Evolutionary conservation across 92 coral and sea anemone genomes (phyloP).

Genomic region (Umimayanthus chanpuru): DNA sequence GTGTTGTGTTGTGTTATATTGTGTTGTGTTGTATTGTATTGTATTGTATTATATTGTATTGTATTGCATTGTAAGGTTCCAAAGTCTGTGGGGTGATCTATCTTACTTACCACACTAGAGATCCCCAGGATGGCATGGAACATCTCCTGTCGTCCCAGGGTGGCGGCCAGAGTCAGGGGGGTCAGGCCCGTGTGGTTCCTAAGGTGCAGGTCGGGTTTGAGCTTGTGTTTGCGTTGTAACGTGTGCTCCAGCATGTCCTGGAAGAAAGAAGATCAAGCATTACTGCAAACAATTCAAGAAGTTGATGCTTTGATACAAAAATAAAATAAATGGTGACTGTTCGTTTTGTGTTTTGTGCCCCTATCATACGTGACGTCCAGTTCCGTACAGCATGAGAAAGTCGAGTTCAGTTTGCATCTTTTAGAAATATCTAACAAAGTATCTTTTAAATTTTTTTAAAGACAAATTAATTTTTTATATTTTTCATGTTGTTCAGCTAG

Average conservation of each 20-base stretch:
- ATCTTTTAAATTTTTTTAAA: too few species aligned
- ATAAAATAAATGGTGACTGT: background rate
- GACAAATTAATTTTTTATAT: too few species aligned
- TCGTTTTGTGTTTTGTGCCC: too few species aligned
- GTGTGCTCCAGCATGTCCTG: slow-evolving; percentile 82
- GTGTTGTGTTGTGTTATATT: background rate
- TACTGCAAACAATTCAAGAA: background rate
- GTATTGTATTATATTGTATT: background rate
- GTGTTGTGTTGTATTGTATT: background rate
- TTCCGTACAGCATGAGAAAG: too few species aligned
- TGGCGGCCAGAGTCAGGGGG: slow-evolving; percentile 83
- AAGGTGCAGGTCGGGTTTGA: slow-evolving; percentile 55
- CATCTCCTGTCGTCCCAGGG: slow-evolving; percentile 76
- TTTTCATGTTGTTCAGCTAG: too few species aligned
- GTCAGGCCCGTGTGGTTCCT: slow-evolving; percentile 67
- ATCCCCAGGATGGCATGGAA: slow-evolving; percentile 73
- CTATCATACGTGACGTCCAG: too few species aligned
- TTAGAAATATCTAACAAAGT: too few species aligned
- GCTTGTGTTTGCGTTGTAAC: slow-evolving; percentile 72
- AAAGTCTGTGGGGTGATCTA: too few species aligned
- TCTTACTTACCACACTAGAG: slow-evolving; percentile 61
- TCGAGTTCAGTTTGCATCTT: too few species aligned
- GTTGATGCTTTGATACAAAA: too few species aligned
- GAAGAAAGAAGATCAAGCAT: background rate
- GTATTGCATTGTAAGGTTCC: background rate